phyloP scores from a whole-genome alignment of 1,140 invertebrate species.

The Conus betulinus region DNA sequence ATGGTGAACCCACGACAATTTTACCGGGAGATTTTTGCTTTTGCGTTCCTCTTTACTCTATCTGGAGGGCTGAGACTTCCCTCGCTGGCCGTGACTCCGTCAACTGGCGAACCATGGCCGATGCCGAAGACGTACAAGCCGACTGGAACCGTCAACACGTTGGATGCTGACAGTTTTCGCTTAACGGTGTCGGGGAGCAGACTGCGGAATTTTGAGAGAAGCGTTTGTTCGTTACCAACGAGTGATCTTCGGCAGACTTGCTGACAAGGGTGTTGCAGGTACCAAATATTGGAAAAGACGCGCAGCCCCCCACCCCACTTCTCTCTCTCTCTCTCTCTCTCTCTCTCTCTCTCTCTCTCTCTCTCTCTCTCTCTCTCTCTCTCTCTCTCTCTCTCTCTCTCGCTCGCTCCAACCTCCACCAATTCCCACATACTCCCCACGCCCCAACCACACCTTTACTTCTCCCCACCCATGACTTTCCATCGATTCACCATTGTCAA shows the following conservation, averaged over 20 bases:
- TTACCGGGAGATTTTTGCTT: background rate
- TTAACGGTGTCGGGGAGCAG: conserved; percentile 44
- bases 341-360: too few relatives aligned
- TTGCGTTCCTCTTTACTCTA: background rate
- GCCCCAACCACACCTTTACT: too few relatives aligned
- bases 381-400: too few relatives aligned
- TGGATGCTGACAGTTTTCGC: conserved; percentile 58
- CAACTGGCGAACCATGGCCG: conserved; percentile 63
- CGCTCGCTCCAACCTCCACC: too few relatives aligned
- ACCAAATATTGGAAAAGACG: too few relatives aligned
- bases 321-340: too few relatives aligned
- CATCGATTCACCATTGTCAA: too few relatives aligned
- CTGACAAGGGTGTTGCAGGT: background rate
- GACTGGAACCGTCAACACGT: conserved; percentile 36
- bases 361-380: too few relatives aligned
- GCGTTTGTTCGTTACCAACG: conserved; percentile 56
- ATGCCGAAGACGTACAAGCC: conserved; percentile 55
- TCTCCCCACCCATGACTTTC: too few relatives aligned
- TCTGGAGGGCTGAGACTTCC: background rate
- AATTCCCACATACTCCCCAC: too few relatives aligned
- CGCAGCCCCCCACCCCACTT: too few relatives aligned
- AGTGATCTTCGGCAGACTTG: conserved; percentile 49
- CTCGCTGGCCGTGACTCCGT: background rate
- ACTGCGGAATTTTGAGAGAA: conserved; percentile 54
- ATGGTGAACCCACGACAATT: background rate